Percentiles rank a stretch among this genome's conserved stretches.
These are phyloP conservation scores for Coelopa pilipes DNA, from an alignment of 2,888 invertebrate species.

Conservation along the genomic window DNA sequence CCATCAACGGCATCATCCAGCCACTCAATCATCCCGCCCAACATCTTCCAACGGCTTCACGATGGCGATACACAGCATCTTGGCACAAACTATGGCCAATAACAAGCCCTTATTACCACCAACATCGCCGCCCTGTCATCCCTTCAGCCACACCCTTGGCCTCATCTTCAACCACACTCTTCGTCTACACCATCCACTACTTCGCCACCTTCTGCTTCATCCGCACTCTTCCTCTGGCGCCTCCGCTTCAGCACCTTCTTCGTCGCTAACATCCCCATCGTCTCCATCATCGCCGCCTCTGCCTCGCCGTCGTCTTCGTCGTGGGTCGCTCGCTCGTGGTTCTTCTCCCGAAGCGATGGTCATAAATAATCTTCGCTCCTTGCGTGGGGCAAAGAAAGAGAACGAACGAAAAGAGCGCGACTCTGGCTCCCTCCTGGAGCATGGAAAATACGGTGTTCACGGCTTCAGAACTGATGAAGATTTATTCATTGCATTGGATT, in stretches of 20 bases:
- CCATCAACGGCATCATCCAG: too few species aligned
- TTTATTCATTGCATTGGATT: constrained; percentile 28
- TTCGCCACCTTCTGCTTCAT: too few species aligned
- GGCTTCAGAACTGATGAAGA: constrained; percentile 12
- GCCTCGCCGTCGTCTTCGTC: background rate
- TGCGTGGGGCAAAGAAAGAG: background rate
- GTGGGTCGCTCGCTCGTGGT: background rate
- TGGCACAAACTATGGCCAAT: too few species aligned
- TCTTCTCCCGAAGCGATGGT: background rate
- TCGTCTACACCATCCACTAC: too few species aligned
- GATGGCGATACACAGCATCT: background rate
- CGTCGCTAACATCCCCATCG: background rate
- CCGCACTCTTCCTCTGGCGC: background rate
- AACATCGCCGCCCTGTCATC: background rate
- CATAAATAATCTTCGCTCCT: constrained; percentile 27
- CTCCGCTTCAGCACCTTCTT: background rate
- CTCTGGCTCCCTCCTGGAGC: background rate
- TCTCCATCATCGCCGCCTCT: constrained; percentile 15
- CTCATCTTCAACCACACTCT: too few species aligned
- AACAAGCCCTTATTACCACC: too few species aligned
- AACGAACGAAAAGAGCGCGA: background rate
- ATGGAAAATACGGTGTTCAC: background rate
- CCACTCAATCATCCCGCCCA: too few species aligned
- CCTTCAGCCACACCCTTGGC: too few species aligned
- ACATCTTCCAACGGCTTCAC: background rate